phyloP scores from a whole-genome alignment of 2,113 vertebrate genomes.

The Trogon melanurus region DNA sequence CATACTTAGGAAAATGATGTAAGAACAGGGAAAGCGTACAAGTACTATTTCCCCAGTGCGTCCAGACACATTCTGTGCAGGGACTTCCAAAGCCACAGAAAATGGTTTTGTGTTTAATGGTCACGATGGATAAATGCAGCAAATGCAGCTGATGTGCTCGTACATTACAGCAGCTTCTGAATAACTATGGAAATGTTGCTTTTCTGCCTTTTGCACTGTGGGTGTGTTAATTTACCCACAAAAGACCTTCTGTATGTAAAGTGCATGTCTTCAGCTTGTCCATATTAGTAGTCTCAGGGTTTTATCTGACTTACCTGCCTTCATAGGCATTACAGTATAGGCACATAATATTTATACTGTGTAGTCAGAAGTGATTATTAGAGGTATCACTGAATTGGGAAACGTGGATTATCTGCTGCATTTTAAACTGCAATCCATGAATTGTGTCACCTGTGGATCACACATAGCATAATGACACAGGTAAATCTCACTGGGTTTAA shows the following conservation, averaged over 20 bases:
- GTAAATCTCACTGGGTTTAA: not conserved
- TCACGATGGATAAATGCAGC: not conserved
- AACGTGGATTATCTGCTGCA: not conserved
- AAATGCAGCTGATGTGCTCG: rapidly evolving
- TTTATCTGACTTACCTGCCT: not conserved
- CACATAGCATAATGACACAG: not conserved
- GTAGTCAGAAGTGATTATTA: not conserved
- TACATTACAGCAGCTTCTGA: not conserved
- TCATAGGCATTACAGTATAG: not conserved
- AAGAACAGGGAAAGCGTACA: not conserved
- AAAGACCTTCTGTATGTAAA: not conserved
- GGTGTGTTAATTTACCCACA: not conserved
- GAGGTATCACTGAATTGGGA: not conserved
- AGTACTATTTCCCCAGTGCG: not conserved
- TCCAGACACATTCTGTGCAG: not conserved
- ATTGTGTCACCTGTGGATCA: not conserved
- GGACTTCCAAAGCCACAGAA: not conserved
- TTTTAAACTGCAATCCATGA: not conserved
- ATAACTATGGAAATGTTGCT: not conserved
- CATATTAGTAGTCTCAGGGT: not conserved
- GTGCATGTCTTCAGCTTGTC: not conserved
- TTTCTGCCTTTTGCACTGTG: not conserved
- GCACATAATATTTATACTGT: not conserved
- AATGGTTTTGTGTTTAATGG: not conserved
- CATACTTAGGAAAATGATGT: not conserved